A percentile compares a stretch with the other conserved stretches of the same genome.
Evolutionary conservation across 2,797 vertebrate genomes (phyloP).

Genomic region (Clamator glandarius): DNA sequence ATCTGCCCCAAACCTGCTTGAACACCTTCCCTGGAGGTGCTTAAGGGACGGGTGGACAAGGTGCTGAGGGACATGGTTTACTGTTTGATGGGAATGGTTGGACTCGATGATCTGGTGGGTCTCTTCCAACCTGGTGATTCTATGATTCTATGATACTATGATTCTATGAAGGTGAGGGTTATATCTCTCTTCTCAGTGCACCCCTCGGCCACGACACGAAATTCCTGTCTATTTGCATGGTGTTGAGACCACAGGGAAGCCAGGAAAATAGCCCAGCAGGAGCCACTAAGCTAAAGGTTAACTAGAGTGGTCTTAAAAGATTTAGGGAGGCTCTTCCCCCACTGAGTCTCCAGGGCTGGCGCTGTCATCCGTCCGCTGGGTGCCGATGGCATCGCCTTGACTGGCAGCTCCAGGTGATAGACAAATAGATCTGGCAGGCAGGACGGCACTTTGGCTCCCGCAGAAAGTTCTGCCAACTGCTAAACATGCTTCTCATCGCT

Average conservation of each 20-base stretch:
- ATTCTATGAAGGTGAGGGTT: rapidly evolving
- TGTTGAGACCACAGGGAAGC: slow-evolving; percentile 21
- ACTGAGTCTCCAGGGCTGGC: neutral
- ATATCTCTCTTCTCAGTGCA: rapidly evolving
- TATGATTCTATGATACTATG: too few relatives aligned
- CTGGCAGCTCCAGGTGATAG: neutral
- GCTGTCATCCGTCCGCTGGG: slow-evolving; percentile 5
- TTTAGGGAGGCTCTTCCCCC: slow-evolving; percentile 39
- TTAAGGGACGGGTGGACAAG: too few relatives aligned
- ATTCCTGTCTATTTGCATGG: neutral
- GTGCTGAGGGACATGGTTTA: too few relatives aligned
- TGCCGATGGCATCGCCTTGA: neutral
- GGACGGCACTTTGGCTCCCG: neutral
- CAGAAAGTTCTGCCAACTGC: neutral
- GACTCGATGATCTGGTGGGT: too few relatives aligned
- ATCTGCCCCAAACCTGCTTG: neutral
- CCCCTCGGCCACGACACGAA: neutral
- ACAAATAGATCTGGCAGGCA: neutral
- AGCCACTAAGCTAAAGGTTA: slow-evolving; percentile 31
- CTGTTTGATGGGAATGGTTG: too few relatives aligned
- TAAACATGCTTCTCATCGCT: neutral
- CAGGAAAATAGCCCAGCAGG: slow-evolving; percentile 48
- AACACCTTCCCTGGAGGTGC: too few relatives aligned
- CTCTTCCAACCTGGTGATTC: too few relatives aligned
- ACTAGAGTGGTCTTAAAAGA: slow-evolving; percentile 50